Conservation (phyloP, 2,113 vertebrate species). For the Lasiurus borealis region DNA sequence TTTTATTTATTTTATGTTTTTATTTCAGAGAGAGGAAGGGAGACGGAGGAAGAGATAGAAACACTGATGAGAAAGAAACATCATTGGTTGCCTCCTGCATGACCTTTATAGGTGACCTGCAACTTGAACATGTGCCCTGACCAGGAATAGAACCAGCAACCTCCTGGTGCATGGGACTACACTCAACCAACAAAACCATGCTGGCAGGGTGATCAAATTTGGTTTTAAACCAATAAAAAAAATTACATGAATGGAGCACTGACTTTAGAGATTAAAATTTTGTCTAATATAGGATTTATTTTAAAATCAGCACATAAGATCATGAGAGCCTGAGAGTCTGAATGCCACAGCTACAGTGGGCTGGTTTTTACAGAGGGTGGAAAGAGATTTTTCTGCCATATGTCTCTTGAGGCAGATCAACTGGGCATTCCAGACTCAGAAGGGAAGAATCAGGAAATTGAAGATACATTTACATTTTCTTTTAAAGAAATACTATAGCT, state of each 20-base stretch:
- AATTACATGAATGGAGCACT: not conserved
- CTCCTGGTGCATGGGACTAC: too few relatives aligned
- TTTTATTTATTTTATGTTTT: not conserved
- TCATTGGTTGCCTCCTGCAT: too few relatives aligned
- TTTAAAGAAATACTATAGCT: conserved; percentile 39
- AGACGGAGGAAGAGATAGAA: too few relatives aligned
- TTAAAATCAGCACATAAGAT: conserved; percentile 26
- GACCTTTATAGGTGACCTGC: too few relatives aligned
- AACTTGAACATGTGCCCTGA: too few relatives aligned
- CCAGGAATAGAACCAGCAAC: too few relatives aligned
- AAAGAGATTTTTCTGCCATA: conserved; percentile 39
- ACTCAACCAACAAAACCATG: too few relatives aligned
- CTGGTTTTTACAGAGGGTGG: conserved; percentile 11
- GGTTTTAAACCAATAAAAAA: conserved; percentile 26
- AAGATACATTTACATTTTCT: conserved; percentile 52
- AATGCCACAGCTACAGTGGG: not conserved
- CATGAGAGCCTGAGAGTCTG: not conserved
- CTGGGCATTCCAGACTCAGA: conserved; percentile 23
- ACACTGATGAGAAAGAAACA: too few relatives aligned
- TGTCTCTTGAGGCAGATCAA: conserved; percentile 28
- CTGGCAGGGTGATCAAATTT: not conserved
- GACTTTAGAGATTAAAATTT: not conserved
- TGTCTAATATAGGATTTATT: conserved; percentile 6
- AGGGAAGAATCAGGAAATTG: conserved; percentile 57
- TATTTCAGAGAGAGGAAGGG: too few relatives aligned